phyloP scores from a whole-genome alignment of 1,140 invertebrate genomes.

The Diorhabda elongata region DNA sequence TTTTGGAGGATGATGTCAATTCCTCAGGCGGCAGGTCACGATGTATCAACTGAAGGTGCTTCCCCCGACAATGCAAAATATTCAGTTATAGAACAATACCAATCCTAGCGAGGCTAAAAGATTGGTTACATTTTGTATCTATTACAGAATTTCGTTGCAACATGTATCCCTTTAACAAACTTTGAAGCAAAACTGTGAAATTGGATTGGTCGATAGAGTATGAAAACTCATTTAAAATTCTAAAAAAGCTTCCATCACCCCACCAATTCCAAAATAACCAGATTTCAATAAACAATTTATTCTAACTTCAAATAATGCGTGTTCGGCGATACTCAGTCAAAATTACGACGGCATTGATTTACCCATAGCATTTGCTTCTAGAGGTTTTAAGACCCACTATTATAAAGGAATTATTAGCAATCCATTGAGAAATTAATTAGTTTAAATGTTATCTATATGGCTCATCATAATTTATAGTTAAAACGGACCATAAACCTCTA shows the following conservation, averaged over 20 bases:
- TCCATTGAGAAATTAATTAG: too few species aligned
- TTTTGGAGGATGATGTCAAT: not conserved
- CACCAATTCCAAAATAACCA: not conserved
- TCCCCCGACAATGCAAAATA: too few species aligned
- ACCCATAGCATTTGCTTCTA: not conserved
- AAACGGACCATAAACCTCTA: too few species aligned
- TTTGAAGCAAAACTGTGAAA: not conserved
- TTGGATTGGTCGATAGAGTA: not conserved
- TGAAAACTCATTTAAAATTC: not conserved
- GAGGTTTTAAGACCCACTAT: too few species aligned
- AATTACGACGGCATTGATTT: not conserved
- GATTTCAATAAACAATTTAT: constrained; percentile 9
- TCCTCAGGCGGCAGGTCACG: not conserved
- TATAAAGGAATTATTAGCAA: too few species aligned
- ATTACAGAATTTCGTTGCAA: not conserved
- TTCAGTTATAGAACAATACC: too few species aligned
- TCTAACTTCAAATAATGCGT: not conserved
- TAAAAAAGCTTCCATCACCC: not conserved
- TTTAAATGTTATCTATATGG: too few species aligned
- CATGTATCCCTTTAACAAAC: not conserved
- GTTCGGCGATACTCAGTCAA: not conserved
- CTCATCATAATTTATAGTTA: too few species aligned
- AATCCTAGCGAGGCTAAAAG: too few species aligned
- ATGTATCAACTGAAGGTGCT: not conserved
- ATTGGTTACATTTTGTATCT: not conserved